phyloP scores from a whole-genome alignment of 2,797 vertebrate species.

The Sparus aurata region DNA sequence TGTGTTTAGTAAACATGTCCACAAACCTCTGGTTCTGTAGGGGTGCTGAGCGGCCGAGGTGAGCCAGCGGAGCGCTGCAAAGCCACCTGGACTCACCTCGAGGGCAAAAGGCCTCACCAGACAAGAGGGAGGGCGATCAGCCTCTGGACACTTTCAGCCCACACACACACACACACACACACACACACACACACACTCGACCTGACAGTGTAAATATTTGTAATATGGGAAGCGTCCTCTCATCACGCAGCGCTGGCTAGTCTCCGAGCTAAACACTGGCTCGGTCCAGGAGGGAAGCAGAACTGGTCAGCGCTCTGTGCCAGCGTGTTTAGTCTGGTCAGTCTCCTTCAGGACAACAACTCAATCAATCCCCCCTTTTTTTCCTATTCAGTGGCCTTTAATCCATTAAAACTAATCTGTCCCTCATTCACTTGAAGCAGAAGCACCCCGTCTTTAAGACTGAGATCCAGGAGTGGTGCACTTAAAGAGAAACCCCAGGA shows the following conservation, averaged over 20 bases:
- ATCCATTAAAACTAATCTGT: neutral
- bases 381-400: constrained; percentile 12
- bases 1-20: constrained; percentile 85
- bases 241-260: constrained; percentile 33
- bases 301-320: constrained; percentile 21
- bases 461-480: constrained; percentile 2
- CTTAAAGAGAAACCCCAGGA: neutral
- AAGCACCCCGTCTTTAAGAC: constrained; percentile 4
- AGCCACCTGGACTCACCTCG: constrained; percentile 77
- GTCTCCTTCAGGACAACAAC: constrained; percentile 33
- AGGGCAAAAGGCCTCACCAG: constrained; percentile 36
- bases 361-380: neutral
- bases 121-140: constrained; percentile 9
- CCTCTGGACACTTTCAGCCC: constrained; percentile 30
- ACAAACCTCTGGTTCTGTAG: constrained; percentile 54
- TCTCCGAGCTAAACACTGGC: constrained; percentile 39
- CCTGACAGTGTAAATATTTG: constrained; percentile 78
- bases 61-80: constrained; percentile 54
- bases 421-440: too few species aligned
- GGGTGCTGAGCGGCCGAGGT: constrained; percentile 42
- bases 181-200: constrained; percentile 36
- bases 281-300: constrained; percentile 24
- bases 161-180: constrained; percentile 41
- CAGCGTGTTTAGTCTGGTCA: constrained; percentile 63
- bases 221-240: constrained; percentile 49